Percentiles rank a stretch among this genome's conserved stretches.
Conservation (phyloP, 2,888 invertebrate species). For the Lordiphosa fenestrarum region DNA sequence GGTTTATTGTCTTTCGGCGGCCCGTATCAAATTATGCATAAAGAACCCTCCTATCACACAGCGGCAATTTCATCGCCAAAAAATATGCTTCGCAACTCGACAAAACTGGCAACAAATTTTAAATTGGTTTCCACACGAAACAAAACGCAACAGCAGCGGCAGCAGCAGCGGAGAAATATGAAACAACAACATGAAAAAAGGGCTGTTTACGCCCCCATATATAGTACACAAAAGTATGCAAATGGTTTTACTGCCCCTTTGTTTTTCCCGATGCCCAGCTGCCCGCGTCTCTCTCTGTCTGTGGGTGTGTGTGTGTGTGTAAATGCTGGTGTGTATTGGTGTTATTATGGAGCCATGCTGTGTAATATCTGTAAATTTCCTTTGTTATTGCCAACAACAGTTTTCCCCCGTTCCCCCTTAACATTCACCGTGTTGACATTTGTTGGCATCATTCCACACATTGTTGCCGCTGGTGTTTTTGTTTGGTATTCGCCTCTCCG, state of each 20-base stretch:
- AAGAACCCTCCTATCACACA: conserved; percentile 13
- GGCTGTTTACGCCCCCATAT: conserved; percentile 50
- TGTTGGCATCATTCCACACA: conserved; percentile 71
- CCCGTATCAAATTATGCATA: conserved; percentile 53
- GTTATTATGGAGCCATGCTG: conserved; percentile 73
- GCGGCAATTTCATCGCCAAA: conserved; percentile 30
- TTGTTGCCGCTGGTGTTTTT: conserved; percentile 68
- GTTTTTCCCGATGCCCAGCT: conserved; percentile 30
- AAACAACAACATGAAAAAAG: conserved; percentile 48
- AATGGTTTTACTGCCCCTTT: conserved; percentile 70
- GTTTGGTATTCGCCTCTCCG: conserved; percentile 56
- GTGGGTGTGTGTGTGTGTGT: conserved; percentile 21
- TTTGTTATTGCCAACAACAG: conserved; percentile 74
- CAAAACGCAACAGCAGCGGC: conserved; percentile 32
- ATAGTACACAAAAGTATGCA: conserved; percentile 51
- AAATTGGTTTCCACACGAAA: conserved; percentile 63
- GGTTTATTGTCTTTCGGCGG: conserved; percentile 48
- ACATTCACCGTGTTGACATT: conserved; percentile 58
- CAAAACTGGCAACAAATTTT: conserved; percentile 70
- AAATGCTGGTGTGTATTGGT: conserved; percentile 50
- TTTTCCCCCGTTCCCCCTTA: conserved; percentile 33
- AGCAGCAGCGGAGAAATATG: conserved; percentile 51
- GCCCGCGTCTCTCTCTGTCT: conserved; percentile 16
- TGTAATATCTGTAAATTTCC: conserved; percentile 75
- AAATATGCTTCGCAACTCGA: conserved; percentile 52